A percentile compares a stretch with the other conserved stretches of the same genome.
These are phyloP conservation scores for Meliscaeva auricollis DNA, from an alignment of 2,888 invertebrate genomes.

Conservation along the genomic window DNA sequence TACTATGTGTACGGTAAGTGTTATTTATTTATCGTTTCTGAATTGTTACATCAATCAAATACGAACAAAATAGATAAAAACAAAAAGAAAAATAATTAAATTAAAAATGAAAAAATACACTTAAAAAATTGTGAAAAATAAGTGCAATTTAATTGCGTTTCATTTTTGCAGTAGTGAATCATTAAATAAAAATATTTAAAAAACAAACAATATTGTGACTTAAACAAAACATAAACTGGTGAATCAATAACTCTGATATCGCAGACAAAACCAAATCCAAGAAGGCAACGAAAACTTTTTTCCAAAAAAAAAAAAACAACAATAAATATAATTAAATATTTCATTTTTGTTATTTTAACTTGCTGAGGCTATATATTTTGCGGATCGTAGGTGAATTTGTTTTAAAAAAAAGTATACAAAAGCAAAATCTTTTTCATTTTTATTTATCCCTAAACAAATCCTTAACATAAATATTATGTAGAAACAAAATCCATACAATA, in stretches of 20 bases:
- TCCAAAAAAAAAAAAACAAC: slow-evolving; percentile 4
- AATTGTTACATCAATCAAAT: slow-evolving; percentile 57
- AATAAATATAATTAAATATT: slow-evolving; percentile 23
- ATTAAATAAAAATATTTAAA: slow-evolving; percentile 51
- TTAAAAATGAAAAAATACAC: slow-evolving; percentile 24
- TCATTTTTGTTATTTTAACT: slow-evolving; percentile 69
- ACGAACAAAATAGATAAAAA: not conserved
- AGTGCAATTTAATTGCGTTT: slow-evolving; percentile 76
- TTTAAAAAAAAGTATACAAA: slow-evolving; percentile 30
- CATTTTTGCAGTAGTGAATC: slow-evolving; percentile 76
- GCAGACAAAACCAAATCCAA: slow-evolving; percentile 55
- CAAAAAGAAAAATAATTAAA: slow-evolving; percentile 42
- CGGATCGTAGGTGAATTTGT: slow-evolving; percentile 68
- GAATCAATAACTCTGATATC: slow-evolving; percentile 61
- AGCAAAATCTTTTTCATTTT: not conserved
- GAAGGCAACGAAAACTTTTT: slow-evolving; percentile 69
- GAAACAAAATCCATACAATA: slow-evolving; percentile 44
- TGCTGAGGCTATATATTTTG: slow-evolving; percentile 70
- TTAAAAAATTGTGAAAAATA: slow-evolving; percentile 56
- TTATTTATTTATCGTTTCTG: slow-evolving; percentile 61
- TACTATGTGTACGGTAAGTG: slow-evolving; percentile 76
- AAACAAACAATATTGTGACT: slow-evolving; percentile 26
- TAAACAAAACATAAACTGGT: slow-evolving; percentile 40
- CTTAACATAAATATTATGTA: slow-evolving; percentile 5
- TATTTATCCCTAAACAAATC: slow-evolving; percentile 52